Percentiles rank a stretch among this genome's conserved stretches.
Evolutionary conservation across 2,888 invertebrate genomes (phyloP).

Genomic region (Drepana falcataria): DNA sequence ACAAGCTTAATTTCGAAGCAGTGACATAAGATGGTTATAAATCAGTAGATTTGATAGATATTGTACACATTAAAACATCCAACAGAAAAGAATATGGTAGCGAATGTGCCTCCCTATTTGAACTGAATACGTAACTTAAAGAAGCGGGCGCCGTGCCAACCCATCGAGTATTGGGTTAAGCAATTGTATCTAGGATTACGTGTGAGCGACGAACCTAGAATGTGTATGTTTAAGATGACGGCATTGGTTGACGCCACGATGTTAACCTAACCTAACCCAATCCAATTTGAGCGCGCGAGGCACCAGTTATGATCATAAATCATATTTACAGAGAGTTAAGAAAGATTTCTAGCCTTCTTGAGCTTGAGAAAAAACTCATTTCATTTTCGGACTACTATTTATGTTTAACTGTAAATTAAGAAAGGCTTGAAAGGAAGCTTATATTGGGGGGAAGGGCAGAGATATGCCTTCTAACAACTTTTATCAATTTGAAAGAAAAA

Average conservation of each 20-base stretch:
- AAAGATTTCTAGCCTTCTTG: background rate
- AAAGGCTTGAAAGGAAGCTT: too few species aligned
- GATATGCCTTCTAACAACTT: too few species aligned
- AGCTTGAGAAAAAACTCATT: background rate
- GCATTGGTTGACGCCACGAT: conserved; percentile 3
- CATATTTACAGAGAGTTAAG: background rate
- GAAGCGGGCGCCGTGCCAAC: conserved; percentile 20
- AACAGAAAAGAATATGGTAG: too few species aligned
- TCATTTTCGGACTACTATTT: too few species aligned
- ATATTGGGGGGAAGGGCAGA: too few species aligned
- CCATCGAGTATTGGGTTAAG: conserved; percentile 10
- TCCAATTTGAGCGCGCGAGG: background rate
- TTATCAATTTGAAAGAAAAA: too few species aligned
- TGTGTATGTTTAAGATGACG: conserved; percentile 10
- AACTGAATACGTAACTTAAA: background rate
- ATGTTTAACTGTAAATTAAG: too few species aligned
- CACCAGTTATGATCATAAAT: background rate
- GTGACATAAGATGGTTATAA: too few species aligned
- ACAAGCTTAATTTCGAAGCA: too few species aligned
- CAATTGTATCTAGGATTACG: conserved; percentile 10
- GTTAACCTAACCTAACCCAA: conserved; percentile 1
- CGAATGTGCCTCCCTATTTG: too few species aligned
- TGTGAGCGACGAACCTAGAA: conserved; percentile 1
- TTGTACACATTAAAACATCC: too few species aligned
- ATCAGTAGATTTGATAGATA: too few species aligned